Conservation (phyloP, 2,888 invertebrate species). For the Heliconius sara region DNA sequence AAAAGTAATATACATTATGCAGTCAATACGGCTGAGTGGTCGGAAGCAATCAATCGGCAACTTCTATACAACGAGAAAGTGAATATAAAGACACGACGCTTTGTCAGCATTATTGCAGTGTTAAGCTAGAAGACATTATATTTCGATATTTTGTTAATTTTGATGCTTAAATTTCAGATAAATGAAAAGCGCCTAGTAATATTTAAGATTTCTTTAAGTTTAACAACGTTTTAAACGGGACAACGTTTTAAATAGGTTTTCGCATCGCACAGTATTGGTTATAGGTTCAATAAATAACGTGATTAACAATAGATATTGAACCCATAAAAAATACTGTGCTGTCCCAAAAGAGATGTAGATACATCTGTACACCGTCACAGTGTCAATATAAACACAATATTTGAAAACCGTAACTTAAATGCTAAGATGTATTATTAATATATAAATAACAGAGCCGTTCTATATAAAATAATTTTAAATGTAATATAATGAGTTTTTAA, state of each 20-base stretch:
- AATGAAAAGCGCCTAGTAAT: not conserved
- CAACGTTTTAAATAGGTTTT: no score
- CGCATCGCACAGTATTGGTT: no score
- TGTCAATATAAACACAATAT: no score
- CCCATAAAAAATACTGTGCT: no score
- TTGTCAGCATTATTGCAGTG: not conserved
- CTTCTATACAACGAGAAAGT: constrained; percentile 9
- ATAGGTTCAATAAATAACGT: no score
- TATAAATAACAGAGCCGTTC: not conserved
- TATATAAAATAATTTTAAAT: not conserved
- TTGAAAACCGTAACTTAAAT: no score
- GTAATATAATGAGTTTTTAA: no score
- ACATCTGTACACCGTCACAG: no score
- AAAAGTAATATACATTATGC: constrained; percentile 16
- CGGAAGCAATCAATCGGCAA: constrained; percentile 28
- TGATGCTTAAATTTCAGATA: not conserved
- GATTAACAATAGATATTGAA: no score
- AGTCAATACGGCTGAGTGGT: constrained; percentile 25
- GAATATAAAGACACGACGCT: constrained; percentile 4
- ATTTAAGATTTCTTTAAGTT: not conserved
- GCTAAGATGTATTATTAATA: no score
- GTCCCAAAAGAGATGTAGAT: no score
- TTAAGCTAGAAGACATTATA: not conserved
- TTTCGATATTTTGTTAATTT: not conserved
- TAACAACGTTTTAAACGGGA: not conserved